Evolutionary conservation across 1,140 invertebrate species (phyloP).

Genomic region (Gonioctena quinquepunctata): DNA sequence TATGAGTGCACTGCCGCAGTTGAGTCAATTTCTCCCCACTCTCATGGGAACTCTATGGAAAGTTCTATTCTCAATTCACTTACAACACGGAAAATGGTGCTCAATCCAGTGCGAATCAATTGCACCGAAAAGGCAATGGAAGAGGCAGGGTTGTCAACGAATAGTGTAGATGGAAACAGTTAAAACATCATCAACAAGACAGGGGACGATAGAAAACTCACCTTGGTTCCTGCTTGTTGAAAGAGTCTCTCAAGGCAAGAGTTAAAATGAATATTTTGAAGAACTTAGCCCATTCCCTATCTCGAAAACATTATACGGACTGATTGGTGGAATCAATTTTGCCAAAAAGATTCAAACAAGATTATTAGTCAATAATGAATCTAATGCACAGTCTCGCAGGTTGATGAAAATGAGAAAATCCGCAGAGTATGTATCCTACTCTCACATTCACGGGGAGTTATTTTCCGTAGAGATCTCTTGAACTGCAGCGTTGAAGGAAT

Average conservation of each 20-base stretch:
- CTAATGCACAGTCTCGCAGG: not conserved
- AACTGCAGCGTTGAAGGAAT: not conserved
- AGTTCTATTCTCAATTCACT: not conserved
- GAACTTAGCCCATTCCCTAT: not conserved
- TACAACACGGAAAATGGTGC: not conserved
- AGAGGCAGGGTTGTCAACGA: not conserved
- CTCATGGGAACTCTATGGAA: not conserved
- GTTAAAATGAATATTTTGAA: not conserved
- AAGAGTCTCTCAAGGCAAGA: not conserved
- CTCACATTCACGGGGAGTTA: not conserved
- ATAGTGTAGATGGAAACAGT: not conserved
- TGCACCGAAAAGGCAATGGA: no score
- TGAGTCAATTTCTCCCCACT: not conserved
- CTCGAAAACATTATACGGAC: not conserved
- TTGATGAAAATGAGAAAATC: not conserved
- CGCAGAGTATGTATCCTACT: not conserved
- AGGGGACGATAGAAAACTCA: not conserved
- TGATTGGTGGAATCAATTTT: not conserved
- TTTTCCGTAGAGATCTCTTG: not conserved
- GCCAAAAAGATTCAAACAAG: not conserved
- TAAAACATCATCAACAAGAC: not conserved
- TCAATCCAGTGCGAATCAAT: not conserved
- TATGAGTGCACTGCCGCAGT: not conserved
- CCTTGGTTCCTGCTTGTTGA: not conserved
- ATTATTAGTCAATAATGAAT: not conserved